Base-by-base conservation (phyloP, 1,140 invertebrate species). In the Plutomurus gul region DNA sequence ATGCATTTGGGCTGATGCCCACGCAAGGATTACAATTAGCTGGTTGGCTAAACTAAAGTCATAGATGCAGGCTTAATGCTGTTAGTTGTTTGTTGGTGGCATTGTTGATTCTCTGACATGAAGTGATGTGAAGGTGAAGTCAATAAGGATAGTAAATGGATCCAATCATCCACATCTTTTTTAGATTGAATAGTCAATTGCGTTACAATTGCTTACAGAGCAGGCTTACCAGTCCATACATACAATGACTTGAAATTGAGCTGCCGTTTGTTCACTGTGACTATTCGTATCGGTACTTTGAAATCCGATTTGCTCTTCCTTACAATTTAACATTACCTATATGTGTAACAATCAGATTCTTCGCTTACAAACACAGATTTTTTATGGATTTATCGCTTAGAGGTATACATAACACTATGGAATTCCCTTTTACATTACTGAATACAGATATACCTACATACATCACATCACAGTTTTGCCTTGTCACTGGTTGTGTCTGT, bases 231-330 rank as follows among this genome's bases (percentile, higher is more conserved):
- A 33, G 11, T 18, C 13, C 18, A 33, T 33, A 65, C 16, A 27
- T 65, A 65, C 56, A 65, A 65, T 65, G 16, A 25, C 5, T 16
- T 65, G 2, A 65, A 36, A 65, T 65, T 65, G 25, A 33, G 56
- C 27, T 65, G 56, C 56, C 56, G 56, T 36, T 65, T 65, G 16
- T 65, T 65, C 27, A n/a, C 27, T 36, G 0, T 65, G 16, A 16
- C 11, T 18, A n/a, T n/a, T n/a, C n/a, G n/a, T n/a, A 33, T 30
- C 56, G 56, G 56, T 65, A 33, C 56, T 65, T 65, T 65, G 56
- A 30, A 65, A 65, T 65, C 56, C 56, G 56, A 65, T 65, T 65
- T 65, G 56, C 56, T 65, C 25, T 65, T n/a, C 16, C 56, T 33
- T 33, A 65, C 56, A 65, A 65, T 65, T 27, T n/a, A 60, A 60